These are phyloP conservation scores for Euura saliciscinereae DNA, from an alignment of 1,140 invertebrate species.

Conservation along the genomic window DNA sequence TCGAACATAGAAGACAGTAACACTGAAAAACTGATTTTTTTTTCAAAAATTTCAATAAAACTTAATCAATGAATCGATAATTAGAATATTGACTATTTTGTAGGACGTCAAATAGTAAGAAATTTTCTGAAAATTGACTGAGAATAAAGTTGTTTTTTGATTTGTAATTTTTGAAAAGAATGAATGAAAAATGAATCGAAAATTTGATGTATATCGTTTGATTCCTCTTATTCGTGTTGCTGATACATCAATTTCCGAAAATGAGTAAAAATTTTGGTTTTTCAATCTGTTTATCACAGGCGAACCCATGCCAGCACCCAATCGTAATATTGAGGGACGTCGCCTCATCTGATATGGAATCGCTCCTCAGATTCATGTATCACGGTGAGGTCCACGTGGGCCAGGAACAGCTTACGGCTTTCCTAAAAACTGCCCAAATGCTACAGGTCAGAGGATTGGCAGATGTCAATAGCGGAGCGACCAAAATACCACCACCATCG, in stretches of 20 bases:
- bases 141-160: too few relatives aligned
- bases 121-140: too few relatives aligned
- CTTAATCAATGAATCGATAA: too few relatives aligned
- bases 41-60: too few relatives aligned
- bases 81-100: too few relatives aligned
- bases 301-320: constrained; percentile 92
- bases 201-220: not conserved
- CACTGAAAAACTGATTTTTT: too few relatives aligned
- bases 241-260: too few relatives aligned
- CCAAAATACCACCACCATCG: constrained; percentile 52
- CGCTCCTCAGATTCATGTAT: constrained; percentile 92
- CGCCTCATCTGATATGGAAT: constrained; percentile 86
- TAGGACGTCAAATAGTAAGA: too few relatives aligned
- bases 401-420: constrained; percentile 86
- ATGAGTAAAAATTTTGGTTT: constrained; percentile 21
- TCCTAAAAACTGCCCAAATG: constrained; percentile 88
- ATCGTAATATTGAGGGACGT: constrained; percentile 92
- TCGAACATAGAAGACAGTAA: too few relatives aligned
- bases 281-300: constrained; percentile 52
- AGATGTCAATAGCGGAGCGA: constrained; percentile 72
- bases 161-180: not conserved
- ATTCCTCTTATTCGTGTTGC: too few relatives aligned
- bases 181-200: not conserved
- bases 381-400: constrained; percentile 92
- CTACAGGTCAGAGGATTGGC: constrained; percentile 89